A percentile compares a stretch with the other conserved stretches of the same genome.
phyloP scores from a whole-genome alignment of 2,888 invertebrate species.

The Tipula helvola region DNA sequence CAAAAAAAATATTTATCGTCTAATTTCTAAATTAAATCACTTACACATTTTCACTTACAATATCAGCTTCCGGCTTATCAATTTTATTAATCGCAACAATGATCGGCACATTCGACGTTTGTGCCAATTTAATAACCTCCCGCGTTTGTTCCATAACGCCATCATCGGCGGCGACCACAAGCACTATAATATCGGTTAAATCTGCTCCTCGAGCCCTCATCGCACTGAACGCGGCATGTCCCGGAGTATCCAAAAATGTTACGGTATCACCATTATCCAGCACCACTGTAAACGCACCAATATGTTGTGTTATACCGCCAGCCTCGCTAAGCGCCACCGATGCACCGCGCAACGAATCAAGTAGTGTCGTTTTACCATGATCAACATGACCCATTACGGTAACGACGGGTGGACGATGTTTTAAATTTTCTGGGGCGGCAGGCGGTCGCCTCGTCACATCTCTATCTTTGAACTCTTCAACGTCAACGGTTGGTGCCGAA shows the following conservation, averaged over 20 bases:
- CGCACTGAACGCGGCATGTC: constrained; percentile 92
- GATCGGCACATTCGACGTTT: constrained; percentile 71
- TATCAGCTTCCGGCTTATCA: constrained; percentile 81
- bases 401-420: constrained; percentile 79
- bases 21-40: not conserved
- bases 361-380: constrained; percentile 95
- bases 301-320: constrained; percentile 98
- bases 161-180: constrained; percentile 97
- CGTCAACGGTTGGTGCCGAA: constrained; percentile 30
- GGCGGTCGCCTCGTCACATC: constrained; percentile 50
- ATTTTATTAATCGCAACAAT: constrained; percentile 98
- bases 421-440: constrained; percentile 48
- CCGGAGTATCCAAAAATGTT: constrained; percentile 97
- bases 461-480: constrained; percentile 32
- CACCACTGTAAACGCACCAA: constrained; percentile 86
- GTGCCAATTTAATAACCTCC: constrained; percentile 81
- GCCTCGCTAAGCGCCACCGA: constrained; percentile 84
- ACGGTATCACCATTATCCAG: constrained; percentile 59
- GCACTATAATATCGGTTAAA: constrained; percentile 85
- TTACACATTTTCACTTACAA: constrained; percentile 49
- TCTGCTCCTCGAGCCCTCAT: constrained; percentile 92
- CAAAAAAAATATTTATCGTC: not conserved
- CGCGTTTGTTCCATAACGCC: constrained; percentile 97
- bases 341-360: constrained; percentile 78
- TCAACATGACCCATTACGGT: constrained; percentile 99